A percentile compares a stretch with the other conserved stretches of the same genome.
phyloP scores from a whole-genome alignment of 37 sponge, comb jelly and placozoan genomes.

The Hexactinellida sp. region DNA sequence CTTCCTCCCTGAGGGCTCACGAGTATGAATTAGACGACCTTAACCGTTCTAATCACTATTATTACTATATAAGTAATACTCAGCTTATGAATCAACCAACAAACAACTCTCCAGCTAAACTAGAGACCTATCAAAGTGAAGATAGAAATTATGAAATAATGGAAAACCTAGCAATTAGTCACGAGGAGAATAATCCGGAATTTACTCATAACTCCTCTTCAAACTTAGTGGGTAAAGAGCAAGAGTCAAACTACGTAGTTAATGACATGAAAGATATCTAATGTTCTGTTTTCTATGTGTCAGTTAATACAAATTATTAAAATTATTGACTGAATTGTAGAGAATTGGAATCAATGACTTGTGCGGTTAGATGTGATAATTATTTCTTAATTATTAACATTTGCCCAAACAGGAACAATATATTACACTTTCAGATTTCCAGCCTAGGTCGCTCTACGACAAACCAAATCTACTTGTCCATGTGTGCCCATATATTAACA shows the following conservation, averaged over 20 bases:
- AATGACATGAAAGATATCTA: neutral
- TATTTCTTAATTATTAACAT: no score
- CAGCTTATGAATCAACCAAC: neutral
- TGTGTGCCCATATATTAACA: no score
- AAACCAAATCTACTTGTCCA: no score
- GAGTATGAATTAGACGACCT: neutral
- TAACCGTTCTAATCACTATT: neutral
- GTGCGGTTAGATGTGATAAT: no score
- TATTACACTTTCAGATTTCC: no score
- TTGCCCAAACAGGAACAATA: no score
- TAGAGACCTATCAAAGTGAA: neutral
- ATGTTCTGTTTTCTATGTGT: no score
- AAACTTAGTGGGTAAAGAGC: neutral
- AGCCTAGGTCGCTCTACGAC: no score
- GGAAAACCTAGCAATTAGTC: neutral
- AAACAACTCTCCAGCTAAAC: neutral
- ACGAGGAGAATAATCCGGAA: neutral
- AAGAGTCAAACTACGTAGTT: neutral
- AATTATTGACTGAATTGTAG: no score
- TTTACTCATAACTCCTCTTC: neutral
- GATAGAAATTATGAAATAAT: neutral
- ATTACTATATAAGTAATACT: neutral
- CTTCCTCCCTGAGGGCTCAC: neutral
- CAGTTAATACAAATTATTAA: no score
- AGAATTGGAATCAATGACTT: no score